phyloP scores from a whole-genome alignment of 2,113 vertebrate genomes.

The Brachyhypopomus gauderio region DNA sequence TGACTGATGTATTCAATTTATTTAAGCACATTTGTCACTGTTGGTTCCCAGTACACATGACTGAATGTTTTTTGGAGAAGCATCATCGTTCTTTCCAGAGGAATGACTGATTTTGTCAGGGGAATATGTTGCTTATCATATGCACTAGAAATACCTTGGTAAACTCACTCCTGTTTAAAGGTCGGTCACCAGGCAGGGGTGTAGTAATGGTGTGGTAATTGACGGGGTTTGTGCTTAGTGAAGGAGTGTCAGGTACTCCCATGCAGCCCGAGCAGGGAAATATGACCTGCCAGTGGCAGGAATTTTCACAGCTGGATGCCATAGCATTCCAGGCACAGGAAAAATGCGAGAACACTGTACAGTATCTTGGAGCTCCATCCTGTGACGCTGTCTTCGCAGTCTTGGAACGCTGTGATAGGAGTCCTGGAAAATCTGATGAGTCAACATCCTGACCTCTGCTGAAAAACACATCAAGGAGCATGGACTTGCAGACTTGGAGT shows the following conservation, averaged over 20 bases:
- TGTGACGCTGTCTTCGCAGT: slow-evolving; percentile 56
- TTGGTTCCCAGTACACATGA: no score
- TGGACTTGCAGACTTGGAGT: slow-evolving; percentile 51
- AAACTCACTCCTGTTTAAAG: neutral
- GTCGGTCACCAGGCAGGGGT: neutral
- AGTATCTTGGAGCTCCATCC: slow-evolving; percentile 59
- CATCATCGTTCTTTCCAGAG: neutral
- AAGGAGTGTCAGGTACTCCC: slow-evolving; percentile 1
- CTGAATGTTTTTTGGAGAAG: neutral
- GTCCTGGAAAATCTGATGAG: slow-evolving; percentile 61
- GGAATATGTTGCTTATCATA: neutral
- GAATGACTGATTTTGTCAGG: neutral
- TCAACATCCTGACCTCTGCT: slow-evolving; percentile 69
- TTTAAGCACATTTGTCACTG: slow-evolving; percentile 1
- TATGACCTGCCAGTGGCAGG: slow-evolving; percentile 40
- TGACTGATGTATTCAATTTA: neutral
- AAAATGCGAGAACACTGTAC: slow-evolving; percentile 47
- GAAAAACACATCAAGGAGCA: slow-evolving; percentile 49
- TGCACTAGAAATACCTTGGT: neutral
- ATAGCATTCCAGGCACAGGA: slow-evolving; percentile 23
- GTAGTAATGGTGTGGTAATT: slow-evolving; percentile 1
- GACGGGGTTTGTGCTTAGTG: neutral
- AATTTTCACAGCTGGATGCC: slow-evolving; percentile 47
- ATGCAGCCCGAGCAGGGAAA: slow-evolving; percentile 22
- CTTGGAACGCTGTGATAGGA: slow-evolving; percentile 38